Conservation (phyloP, 2,888 invertebrate genomes). For the Tetranychus piercei region DNA sequence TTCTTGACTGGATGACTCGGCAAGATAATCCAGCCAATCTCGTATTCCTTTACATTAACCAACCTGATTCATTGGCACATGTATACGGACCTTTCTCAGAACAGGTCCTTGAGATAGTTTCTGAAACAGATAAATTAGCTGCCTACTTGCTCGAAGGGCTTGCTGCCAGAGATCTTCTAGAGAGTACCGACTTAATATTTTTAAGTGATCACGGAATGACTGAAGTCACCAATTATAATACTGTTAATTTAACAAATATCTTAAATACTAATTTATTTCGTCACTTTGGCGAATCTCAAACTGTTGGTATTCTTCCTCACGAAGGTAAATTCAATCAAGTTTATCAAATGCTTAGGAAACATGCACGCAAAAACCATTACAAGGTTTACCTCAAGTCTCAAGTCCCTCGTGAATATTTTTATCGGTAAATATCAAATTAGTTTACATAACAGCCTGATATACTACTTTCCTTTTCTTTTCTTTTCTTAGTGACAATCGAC, state of each 20-base stretch:
- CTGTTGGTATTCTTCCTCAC: slow-evolving; percentile 43
- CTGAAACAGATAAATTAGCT: slow-evolving; percentile 37
- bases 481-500: slow-evolving; percentile 27
- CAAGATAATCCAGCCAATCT: slow-evolving; percentile 46
- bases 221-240: slow-evolving; percentile 35
- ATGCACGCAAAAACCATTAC: slow-evolving; percentile 23
- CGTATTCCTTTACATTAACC: slow-evolving; percentile 48
- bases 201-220: slow-evolving; percentile 49
- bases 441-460: background rate
- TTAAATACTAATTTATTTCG: slow-evolving; percentile 37
- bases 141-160: slow-evolving; percentile 41
- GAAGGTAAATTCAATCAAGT: background rate
- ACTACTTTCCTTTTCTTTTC: background rate
- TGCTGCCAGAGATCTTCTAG: slow-evolving; percentile 35
- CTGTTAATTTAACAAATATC: slow-evolving; percentile 41
- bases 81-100: slow-evolving; percentile 40
- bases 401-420: slow-evolving; percentile 31
- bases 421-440: slow-evolving; percentile 16
- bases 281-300: slow-evolving; percentile 40
- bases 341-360: slow-evolving; percentile 3
- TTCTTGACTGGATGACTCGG: slow-evolving; percentile 33
- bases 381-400: slow-evolving; percentile 30
- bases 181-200: background rate
- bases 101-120: slow-evolving; percentile 29
- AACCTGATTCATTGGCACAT: slow-evolving; percentile 49